Conservation (phyloP, 53 echinoderm and acorn worm genomes). For the Actinopyga echinites region DNA sequence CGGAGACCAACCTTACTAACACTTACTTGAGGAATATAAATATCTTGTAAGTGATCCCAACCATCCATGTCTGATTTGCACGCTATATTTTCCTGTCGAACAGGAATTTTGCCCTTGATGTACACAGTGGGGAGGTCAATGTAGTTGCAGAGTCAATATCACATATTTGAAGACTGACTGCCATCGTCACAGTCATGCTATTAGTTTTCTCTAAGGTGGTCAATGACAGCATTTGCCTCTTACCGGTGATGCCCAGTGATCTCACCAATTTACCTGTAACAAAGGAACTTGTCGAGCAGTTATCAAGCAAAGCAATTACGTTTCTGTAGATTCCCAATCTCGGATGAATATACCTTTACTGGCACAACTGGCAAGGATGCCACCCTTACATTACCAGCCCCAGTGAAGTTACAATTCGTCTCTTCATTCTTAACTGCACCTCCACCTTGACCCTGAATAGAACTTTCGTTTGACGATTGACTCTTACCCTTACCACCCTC, state of each 20-base stretch:
- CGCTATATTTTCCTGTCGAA: background rate
- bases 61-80: background rate
- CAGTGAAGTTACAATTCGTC: no score
- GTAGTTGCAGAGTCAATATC: background rate
- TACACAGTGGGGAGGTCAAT: background rate
- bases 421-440: no score
- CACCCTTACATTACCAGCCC: no score
- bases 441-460: no score
- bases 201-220: background rate
- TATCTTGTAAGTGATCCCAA: background rate
- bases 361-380: no score
- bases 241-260: background rate
- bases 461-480: no score
- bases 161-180: background rate
- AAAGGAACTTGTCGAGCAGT: no score
- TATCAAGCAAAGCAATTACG: no score
- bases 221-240: background rate
- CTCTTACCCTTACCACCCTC: no score
- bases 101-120: background rate
- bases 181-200: background rate
- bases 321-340: no score
- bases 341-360: no score
- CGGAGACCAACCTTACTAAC: slow-evolving; percentile 1
- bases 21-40: background rate
- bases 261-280: no score